phyloP scores from a whole-genome alignment of 2,888 invertebrate species.

The Orthonychiurus folsomi region DNA sequence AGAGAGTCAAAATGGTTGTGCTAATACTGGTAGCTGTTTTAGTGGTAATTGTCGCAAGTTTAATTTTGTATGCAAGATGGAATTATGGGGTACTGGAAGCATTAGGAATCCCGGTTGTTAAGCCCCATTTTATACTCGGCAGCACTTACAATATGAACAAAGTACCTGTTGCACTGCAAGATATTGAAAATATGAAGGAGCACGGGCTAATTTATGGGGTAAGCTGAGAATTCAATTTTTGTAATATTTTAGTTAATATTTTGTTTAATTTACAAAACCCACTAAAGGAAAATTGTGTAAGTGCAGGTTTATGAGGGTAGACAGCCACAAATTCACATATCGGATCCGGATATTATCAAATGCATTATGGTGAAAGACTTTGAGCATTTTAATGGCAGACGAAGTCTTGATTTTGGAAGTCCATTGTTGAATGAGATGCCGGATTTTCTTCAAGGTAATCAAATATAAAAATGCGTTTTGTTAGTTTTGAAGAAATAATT shows the following conservation, averaged over 20 bases:
- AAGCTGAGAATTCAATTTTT: slow-evolving; percentile 12
- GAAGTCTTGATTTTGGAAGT: slow-evolving; percentile 23
- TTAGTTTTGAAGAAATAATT: background rate
- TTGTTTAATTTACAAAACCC: background rate
- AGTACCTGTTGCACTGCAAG: slow-evolving; percentile 11
- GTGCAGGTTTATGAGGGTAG: slow-evolving; percentile 32
- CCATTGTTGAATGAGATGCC: slow-evolving; percentile 30
- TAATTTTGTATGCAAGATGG: slow-evolving; percentile 25
- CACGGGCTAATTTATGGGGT: slow-evolving; percentile 31
- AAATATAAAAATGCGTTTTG: too few relatives aligned
- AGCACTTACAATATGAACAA: slow-evolving; percentile 14
- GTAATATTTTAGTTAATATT: background rate
- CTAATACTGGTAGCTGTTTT: background rate
- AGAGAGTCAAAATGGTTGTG: too few relatives aligned
- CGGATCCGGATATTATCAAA: slow-evolving; percentile 26
- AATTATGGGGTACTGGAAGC: slow-evolving; percentile 25
- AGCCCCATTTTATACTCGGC: slow-evolving; percentile 24
- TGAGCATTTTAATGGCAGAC: slow-evolving; percentile 22
- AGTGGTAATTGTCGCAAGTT: slow-evolving; percentile 5
- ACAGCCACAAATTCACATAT: slow-evolving; percentile 19
- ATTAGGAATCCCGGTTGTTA: slow-evolving; percentile 23
- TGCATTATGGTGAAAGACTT: slow-evolving; percentile 24
- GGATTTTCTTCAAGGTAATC: slow-evolving; percentile 21
- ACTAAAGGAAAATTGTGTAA: background rate
- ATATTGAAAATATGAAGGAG: slow-evolving; percentile 22